phyloP scores from a whole-genome alignment of 2,888 invertebrate species.

The Labia minor region DNA sequence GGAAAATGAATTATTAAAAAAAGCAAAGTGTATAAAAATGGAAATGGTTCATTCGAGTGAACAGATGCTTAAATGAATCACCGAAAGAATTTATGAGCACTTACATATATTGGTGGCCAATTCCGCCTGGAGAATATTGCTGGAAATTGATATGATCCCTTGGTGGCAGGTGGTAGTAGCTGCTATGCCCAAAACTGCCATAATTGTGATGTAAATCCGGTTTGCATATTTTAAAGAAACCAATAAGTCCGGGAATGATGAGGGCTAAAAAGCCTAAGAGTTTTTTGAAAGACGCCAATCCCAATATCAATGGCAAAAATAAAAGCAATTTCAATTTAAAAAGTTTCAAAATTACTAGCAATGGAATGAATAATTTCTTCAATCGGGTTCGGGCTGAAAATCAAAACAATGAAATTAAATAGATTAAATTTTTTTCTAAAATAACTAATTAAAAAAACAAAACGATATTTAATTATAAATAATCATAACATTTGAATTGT shows the following conservation, averaged over 20 bases:
- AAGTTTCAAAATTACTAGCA: conserved; percentile 67
- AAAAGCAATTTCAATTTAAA: conserved; percentile 73
- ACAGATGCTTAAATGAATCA: too few relatives aligned
- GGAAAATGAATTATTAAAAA: too few relatives aligned
- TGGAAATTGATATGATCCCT: conserved; percentile 51
- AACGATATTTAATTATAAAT: too few relatives aligned
- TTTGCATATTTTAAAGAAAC: conserved; percentile 75
- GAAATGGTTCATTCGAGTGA: too few relatives aligned
- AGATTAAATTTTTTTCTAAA: too few relatives aligned
- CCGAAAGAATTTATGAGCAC: too few relatives aligned
- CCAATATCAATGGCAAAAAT: conserved; percentile 71
- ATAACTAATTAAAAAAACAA: too few relatives aligned
- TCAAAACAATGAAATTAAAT: too few relatives aligned
- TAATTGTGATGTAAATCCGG: conserved; percentile 51
- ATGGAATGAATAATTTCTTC: conserved; percentile 71
- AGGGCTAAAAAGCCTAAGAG: conserved; percentile 70
- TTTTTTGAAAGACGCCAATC: conserved; percentile 74
- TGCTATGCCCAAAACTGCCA: conserved; percentile 36
- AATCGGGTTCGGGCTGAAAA: conserved; percentile 63
- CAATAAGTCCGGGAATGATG: conserved; percentile 68
- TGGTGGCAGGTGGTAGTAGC: conserved; percentile 42
- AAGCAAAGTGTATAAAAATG: too few relatives aligned
- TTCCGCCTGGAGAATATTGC: conserved; percentile 35
- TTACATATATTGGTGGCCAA: conserved; percentile 20
- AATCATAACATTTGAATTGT: too few relatives aligned